These are phyloP conservation scores for Tympanoctomys barrerae DNA, from an alignment of 2,797 vertebrate genomes.

Conservation along the genomic window DNA sequence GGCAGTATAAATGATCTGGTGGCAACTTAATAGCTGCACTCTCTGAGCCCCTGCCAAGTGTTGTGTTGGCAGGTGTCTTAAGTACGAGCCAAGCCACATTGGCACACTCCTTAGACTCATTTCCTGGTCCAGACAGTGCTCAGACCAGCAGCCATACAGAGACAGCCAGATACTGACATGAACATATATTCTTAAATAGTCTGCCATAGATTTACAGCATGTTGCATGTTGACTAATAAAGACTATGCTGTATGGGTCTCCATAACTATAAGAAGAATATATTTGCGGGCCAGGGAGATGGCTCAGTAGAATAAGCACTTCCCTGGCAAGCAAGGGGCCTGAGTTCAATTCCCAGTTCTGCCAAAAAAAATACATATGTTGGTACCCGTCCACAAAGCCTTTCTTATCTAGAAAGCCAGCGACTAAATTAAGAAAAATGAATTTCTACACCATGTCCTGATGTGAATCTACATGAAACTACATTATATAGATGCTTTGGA, in stretches of 20 bases:
- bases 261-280: neutral
- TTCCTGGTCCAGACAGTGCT: constrained; percentile 32
- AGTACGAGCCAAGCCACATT: constrained; percentile 60
- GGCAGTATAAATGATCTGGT: constrained; percentile 36
- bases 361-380: neutral
- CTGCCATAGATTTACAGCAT: constrained; percentile 46
- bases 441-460: neutral
- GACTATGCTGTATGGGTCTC: neutral
- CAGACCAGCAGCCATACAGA: constrained; percentile 21
- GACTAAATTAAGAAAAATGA: neutral
- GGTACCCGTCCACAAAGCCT: neutral
- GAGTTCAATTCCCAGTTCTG: no score
- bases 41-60: constrained; percentile 58
- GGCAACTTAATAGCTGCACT: constrained; percentile 28
- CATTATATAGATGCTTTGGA: neutral
- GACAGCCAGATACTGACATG: constrained; percentile 2
- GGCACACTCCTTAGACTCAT: constrained; percentile 31
- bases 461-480: neutral
- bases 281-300: no score
- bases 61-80: constrained; percentile 67
- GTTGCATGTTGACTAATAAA: constrained; percentile 58
- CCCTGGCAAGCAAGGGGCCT: no score
- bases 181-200: neutral
- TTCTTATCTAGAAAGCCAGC: neutral
- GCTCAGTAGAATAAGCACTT: no score